phyloP scores from a whole-genome alignment of 2,888 invertebrate genomes.

The Sarcophaga variegata region DNA sequence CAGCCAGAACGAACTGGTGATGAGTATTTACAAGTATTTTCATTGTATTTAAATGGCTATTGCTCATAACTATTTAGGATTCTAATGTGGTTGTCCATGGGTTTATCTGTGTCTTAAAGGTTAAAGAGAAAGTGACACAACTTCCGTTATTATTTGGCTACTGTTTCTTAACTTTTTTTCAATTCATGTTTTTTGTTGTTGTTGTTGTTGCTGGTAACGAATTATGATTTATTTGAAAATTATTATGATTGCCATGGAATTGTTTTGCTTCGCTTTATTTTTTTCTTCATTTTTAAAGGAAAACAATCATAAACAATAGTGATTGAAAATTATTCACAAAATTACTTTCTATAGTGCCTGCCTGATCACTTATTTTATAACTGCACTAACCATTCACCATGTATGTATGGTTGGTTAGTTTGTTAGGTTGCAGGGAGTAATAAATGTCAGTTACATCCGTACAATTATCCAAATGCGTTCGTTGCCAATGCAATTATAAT shows the following conservation, averaged over 20 bases:
- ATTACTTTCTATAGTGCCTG: conserved; percentile 40
- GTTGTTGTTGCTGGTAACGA: neutral
- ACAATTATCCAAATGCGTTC: conserved; percentile 55
- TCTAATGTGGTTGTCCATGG: neutral
- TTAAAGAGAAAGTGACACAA: conserved; percentile 59
- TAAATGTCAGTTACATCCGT: conserved; percentile 67
- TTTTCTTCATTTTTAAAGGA: neutral
- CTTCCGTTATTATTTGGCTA: conserved; percentile 58
- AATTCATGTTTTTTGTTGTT: too few relatives aligned
- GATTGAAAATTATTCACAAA: neutral
- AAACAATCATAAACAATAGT: conserved; percentile 18
- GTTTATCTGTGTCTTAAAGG: conserved; percentile 1
- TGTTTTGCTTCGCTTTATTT: too few relatives aligned
- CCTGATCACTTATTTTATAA: conserved; percentile 6
- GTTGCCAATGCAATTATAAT: conserved; percentile 25
- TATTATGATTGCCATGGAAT: conserved; percentile 9
- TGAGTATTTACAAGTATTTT: conserved; percentile 14
- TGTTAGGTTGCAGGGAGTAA: conserved; percentile 10
- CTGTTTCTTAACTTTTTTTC: conserved; percentile 11
- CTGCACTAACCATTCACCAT: neutral
- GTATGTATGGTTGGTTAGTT: too few relatives aligned
- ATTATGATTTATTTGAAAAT: conserved; percentile 66
- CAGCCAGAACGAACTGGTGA: neutral
- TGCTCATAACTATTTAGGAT: conserved; percentile 5
- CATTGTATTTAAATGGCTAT: neutral